Percentiles rank a stretch among this genome's conserved stretches.
Evolutionary conservation across 2,888 invertebrate species (phyloP).

Genomic region (Athripsodes cinereus): DNA sequence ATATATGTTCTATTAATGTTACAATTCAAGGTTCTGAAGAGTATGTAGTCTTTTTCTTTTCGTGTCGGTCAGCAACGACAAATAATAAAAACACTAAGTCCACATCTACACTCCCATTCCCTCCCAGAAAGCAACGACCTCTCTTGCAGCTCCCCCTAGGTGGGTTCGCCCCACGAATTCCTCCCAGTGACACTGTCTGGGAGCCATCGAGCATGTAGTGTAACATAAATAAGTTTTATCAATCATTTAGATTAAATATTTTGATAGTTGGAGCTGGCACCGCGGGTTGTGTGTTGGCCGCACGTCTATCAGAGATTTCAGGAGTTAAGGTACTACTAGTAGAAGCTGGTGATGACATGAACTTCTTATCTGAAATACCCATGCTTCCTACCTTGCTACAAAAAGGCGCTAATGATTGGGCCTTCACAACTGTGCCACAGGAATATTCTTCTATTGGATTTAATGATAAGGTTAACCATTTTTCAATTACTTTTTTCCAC

Average conservation of each 20-base stretch:
- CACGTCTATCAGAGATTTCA: constrained; percentile 54
- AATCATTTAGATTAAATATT: neutral
- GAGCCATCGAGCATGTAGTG: too few relatives aligned
- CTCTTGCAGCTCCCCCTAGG: too few relatives aligned
- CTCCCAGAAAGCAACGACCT: too few relatives aligned
- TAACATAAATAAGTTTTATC: neutral
- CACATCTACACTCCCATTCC: too few relatives aligned
- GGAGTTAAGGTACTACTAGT: constrained; percentile 55
- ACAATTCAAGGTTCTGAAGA: too few relatives aligned
- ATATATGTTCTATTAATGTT: too few relatives aligned
- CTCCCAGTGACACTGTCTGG: too few relatives aligned
- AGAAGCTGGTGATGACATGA: constrained; percentile 67
- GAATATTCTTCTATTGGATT: constrained; percentile 60
- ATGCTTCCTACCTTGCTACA: constrained; percentile 63
- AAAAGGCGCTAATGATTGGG: constrained; percentile 62
- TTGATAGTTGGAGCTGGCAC: constrained; percentile 65
- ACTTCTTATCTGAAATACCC: constrained; percentile 59
- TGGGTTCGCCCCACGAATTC: neutral
- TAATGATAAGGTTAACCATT: neutral
- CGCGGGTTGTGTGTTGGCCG: constrained; percentile 63
- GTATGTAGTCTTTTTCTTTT: too few relatives aligned
- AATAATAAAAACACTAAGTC: neutral
- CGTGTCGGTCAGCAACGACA: neutral
- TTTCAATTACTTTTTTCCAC: neutral
- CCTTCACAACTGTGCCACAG: constrained; percentile 57